phyloP scores from a whole-genome alignment of 2,797 vertebrate genomes.

The Brachymystax lenok region DNA sequence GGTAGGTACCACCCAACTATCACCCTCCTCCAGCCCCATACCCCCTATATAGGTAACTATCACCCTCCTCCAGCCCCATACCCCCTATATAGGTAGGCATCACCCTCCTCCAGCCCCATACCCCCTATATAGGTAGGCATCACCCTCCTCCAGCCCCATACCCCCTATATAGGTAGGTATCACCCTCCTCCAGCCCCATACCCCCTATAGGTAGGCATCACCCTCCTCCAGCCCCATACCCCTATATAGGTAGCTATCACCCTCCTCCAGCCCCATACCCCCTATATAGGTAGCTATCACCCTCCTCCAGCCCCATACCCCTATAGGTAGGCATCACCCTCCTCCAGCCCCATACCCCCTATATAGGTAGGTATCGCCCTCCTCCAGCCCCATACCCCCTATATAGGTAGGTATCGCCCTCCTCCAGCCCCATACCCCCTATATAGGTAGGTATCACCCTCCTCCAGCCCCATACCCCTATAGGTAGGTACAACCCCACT shows the following conservation, averaged over 20 bases:
- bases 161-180: neutral
- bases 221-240: neutral
- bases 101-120: slow-evolving; percentile 1
- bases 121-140: neutral
- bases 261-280: neutral
- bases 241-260: too few relatives aligned
- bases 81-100: neutral
- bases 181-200: neutral
- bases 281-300: too few relatives aligned
- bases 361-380: too few relatives aligned
- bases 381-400: too few relatives aligned
- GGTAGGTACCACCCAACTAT: slow-evolving; percentile 53
- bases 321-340: too few relatives aligned
- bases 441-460: too few relatives aligned
- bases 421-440: too few relatives aligned
- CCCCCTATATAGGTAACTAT: neutral
- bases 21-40: neutral
- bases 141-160: slow-evolving; percentile 12
- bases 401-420: too few relatives aligned
- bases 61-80: neutral
- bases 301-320: neutral
- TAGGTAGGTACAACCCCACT: too few relatives aligned
- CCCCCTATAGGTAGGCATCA: neutral
- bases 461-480: too few relatives aligned
- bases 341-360: too few relatives aligned